Evolutionary conservation across 1,140 invertebrate genomes (phyloP).

Genomic region (Triops longicaudatus): DNA sequence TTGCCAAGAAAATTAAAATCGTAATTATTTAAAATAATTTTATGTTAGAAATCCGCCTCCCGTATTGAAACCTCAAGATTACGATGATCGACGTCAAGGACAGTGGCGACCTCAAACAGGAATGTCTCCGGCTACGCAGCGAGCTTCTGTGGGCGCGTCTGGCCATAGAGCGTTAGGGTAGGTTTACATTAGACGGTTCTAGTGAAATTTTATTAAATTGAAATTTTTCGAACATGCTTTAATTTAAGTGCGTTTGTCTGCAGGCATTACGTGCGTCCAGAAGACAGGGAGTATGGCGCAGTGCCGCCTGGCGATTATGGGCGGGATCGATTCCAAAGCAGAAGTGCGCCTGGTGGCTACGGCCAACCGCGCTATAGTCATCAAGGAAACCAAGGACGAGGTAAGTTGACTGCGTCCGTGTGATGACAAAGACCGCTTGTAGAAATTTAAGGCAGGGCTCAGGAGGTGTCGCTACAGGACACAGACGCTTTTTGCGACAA

Average conservation of each 20-base stretch:
- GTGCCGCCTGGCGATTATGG: conserved; percentile 29
- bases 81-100: conserved; percentile 50
- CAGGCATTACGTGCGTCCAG: conserved; percentile 19
- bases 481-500: too few species aligned
- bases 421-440: too few species aligned
- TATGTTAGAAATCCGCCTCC: conserved; percentile 52
- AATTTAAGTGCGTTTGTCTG: too few species aligned
- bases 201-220: not conserved
- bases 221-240: not conserved
- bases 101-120: conserved; percentile 63
- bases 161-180: conserved; percentile 59
- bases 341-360: conserved; percentile 24
- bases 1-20: not conserved
- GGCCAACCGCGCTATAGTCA: conserved; percentile 2
- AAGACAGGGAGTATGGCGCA: conserved; percentile 28
- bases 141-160: conserved; percentile 51
- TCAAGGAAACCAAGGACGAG: not conserved
- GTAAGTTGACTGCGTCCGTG: not conserved
- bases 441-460: too few species aligned
- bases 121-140: conserved; percentile 53
- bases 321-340: conserved; percentile 17
- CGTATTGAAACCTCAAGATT: conserved; percentile 71
- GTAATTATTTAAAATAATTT: conserved; percentile 17
- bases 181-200: conserved; percentile 28
- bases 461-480: too few species aligned